Base-by-base conservation (phyloP, 2,797 vertebrate species). In the Anisognathus igniventris region DNA sequence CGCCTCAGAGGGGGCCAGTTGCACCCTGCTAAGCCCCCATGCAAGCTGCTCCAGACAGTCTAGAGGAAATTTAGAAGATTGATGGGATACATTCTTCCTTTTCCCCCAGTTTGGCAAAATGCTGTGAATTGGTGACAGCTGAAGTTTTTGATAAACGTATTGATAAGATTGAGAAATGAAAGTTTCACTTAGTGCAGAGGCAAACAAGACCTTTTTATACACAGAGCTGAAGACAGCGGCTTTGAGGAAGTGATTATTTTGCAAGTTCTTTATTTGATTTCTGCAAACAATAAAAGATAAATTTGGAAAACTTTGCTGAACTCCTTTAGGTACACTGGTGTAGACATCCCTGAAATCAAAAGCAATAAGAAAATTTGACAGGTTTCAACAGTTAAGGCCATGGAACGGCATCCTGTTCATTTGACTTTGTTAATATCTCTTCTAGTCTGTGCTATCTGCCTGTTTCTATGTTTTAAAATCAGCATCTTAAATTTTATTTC, bases 31-130 rank as follows among this genome's bases (percentile, higher is more conserved):
- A 45, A 86, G 39, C 17, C 10, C 28, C 22, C 1, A 0, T 42
- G 33, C 13, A 27, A 71, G 25, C 42, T 70, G 27, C 73, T 80
- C 37, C 62, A 48, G 56, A 42, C 27, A 47, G 23, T 31, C 5
- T 0, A 17, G 4, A 12, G 12, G 19, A 66, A 51, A 21, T 1
- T 0, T 9, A 31, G n/a, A 61, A 37, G 22, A 10, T 1, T 50
- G 57, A 16, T 75, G 47, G 24, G 47, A 48, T 48, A 15, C 24
- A 25, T 15, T 48, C 47, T 25, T 70, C 12, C 62, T 60, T 60
- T 27, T 4, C 20, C 20, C 14, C 1, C 2, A 1, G 8, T 62
- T 62, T 47, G 70, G 54, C 27, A 65, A 83, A 79, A 61, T 40
- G 27, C 39, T 6, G 7, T 54, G 33, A 28, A 11, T 42, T 70